Percentiles rank a stretch among this genome's conserved stretches.
Evolutionary conservation across 2,113 vertebrate species (phyloP).

Genomic region (Bombycilla garrulus): DNA sequence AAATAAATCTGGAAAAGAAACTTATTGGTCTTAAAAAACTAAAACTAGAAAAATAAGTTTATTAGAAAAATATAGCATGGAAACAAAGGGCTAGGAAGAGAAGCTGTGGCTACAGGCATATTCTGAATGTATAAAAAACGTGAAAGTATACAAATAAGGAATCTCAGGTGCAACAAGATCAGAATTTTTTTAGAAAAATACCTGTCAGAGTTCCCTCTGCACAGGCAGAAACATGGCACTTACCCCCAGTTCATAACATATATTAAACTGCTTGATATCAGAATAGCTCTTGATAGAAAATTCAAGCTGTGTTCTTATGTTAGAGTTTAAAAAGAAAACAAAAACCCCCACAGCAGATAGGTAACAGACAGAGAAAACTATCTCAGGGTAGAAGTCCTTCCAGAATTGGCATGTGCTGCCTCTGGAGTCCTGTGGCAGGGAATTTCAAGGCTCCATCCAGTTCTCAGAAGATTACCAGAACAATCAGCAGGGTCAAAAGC

Average conservation of each 20-base stretch:
- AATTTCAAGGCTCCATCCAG: neutral
- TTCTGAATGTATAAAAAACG: neutral
- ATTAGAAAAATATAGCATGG: neutral
- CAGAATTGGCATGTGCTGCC: accelerated
- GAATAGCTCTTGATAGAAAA: neutral
- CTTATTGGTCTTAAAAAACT: neutral
- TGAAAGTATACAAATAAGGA: neutral
- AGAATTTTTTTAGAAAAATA: neutral
- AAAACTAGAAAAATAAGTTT: neutral
- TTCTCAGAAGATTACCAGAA: neutral
- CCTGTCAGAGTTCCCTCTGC: neutral
- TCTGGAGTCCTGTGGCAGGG: neutral
- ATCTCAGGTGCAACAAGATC: neutral
- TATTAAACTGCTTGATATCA: neutral
- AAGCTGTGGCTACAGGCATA: neutral
- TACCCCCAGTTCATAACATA: neutral
- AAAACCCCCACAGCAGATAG: neutral
- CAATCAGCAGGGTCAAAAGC: neutral
- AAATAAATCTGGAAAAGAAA: neutral
- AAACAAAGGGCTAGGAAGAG: neutral
- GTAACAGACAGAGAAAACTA: neutral
- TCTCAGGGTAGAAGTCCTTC: neutral
- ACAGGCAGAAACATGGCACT: neutral
- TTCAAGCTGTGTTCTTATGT: neutral
- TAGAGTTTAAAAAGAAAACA: neutral